Base-by-base conservation (phyloP, 2,113 vertebrate species). In the Brachyhypopomus gauderio region DNA sequence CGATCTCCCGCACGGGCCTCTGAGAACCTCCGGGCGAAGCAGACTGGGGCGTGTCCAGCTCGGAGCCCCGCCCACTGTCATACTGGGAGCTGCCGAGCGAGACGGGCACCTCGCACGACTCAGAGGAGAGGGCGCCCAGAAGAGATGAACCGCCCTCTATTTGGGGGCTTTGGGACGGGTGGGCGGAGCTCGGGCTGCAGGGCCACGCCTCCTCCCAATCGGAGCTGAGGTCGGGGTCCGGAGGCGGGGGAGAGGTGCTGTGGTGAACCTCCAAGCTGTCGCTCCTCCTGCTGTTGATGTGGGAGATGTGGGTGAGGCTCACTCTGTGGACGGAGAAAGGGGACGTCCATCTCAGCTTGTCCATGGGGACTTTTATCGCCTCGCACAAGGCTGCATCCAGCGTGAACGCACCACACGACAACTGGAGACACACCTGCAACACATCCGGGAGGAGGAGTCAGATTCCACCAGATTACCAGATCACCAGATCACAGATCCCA, bases 331-430 rank as follows among this genome's bases (percentile, higher is more conserved):
- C 94, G 86, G 87, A 52, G 4, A 99, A 98, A 0, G 97, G 97
- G 0, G 97, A 98, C 0, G 95, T 96, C 97, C 97, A 95, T 90
- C 95, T 97, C 16, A 99, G 93, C 87, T 98, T 98, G 88, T 97
- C 96, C 94, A 98, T 95, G 83, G 96, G 96, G 83, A 98, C 95
- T 6, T 79, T 93, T 58, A 94, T 86, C 38, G 95, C 93, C 0
- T 95, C 79, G 0, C 95, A 98, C 88, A 99, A 94, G 66, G 94
- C 94, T 0, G 85, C 62, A 75, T 95, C 95, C 78, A 99, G 85
- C 41, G 93, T 87, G 45, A 98, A 98, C 7, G 96, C 95, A 25
- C 97, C 97, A 0, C 94, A 94, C 4, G 97, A 97, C 89, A 96
- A 89, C 93, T 99, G 98, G 86, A 98, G 90, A 75, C 94, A 94